Conservation (phyloP, 2,797 vertebrate genomes). For the Periophthalmus magnuspinnatus region DNA sequence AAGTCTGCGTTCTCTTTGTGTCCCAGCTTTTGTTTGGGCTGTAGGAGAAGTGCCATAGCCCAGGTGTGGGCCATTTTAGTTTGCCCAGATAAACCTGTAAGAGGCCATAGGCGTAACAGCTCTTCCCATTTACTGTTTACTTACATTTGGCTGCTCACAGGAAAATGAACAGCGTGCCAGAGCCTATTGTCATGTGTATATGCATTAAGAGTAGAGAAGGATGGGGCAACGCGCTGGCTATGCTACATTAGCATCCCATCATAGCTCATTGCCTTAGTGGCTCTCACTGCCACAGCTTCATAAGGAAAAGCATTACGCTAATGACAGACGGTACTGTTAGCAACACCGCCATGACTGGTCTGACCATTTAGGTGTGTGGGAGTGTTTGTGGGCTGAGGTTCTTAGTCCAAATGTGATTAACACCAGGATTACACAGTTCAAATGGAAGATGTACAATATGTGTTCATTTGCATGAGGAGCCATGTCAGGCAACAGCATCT, state of each 20-base stretch:
- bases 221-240: conserved; percentile 46
- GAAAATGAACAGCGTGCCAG: conserved; percentile 24
- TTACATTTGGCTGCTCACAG: conserved; percentile 55
- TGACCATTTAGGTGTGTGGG: conserved; percentile 3
- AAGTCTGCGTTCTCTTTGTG: background rate
- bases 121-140: conserved; percentile 39
- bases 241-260: conserved; percentile 72
- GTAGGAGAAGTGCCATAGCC: conserved; percentile 15
- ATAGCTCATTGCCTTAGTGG: conserved; percentile 72
- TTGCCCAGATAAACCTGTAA: conserved; percentile 21
- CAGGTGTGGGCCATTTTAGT: conserved; percentile 7
- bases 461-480: background rate
- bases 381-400: conserved; percentile 28
- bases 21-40: background rate
- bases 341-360: conserved; percentile 21
- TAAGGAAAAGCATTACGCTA: conserved; percentile 68
- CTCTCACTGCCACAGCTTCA: conserved; percentile 63
- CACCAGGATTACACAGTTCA: conserved; percentile 16
- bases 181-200: conserved; percentile 9
- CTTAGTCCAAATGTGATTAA: conserved; percentile 31
- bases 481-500: background rate
- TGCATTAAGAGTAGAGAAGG: conserved; percentile 44
- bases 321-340: conserved; percentile 69
- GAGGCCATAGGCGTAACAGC: background rate
- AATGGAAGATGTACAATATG: conserved; percentile 21